phyloP scores from a whole-genome alignment of 2,113 vertebrate species.

The Caloenas nicobarica region DNA sequence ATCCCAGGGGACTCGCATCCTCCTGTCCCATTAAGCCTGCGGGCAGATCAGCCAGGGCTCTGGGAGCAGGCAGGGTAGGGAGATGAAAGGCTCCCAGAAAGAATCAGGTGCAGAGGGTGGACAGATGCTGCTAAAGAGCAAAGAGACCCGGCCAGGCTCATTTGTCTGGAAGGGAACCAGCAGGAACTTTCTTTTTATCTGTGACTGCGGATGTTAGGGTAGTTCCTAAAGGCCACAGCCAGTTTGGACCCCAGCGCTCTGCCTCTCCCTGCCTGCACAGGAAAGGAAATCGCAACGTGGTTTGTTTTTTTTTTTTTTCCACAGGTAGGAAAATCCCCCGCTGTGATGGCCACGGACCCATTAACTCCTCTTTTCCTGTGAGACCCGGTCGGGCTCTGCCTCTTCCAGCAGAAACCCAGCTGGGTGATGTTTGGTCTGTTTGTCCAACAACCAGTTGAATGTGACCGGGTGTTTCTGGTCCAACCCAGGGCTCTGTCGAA shows the following conservation, averaged over 20 bases:
- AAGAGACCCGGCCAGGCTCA: constrained; percentile 51
- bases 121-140: constrained; percentile 54
- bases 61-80: background rate
- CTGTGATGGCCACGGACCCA: fast-evolving
- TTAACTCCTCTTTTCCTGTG: background rate
- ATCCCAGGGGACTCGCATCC: background rate
- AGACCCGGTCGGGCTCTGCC: fast-evolving
- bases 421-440: fast-evolving
- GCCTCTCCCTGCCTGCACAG: background rate
- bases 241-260: background rate
- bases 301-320: background rate
- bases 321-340: background rate
- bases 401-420: fast-evolving
- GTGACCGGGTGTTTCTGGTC: background rate
- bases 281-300: background rate
- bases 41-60: background rate
- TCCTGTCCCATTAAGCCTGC: background rate
- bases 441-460: background rate
- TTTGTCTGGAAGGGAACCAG: constrained; percentile 65
- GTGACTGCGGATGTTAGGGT: background rate
- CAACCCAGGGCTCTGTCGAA: fast-evolving
- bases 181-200: constrained; percentile 62
- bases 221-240: constrained; percentile 19
- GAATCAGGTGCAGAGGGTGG: constrained; percentile 63
- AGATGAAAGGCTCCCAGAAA: constrained; percentile 42